Conservation (phyloP, 1,140 invertebrate genomes). For the Arion vulgaris region DNA sequence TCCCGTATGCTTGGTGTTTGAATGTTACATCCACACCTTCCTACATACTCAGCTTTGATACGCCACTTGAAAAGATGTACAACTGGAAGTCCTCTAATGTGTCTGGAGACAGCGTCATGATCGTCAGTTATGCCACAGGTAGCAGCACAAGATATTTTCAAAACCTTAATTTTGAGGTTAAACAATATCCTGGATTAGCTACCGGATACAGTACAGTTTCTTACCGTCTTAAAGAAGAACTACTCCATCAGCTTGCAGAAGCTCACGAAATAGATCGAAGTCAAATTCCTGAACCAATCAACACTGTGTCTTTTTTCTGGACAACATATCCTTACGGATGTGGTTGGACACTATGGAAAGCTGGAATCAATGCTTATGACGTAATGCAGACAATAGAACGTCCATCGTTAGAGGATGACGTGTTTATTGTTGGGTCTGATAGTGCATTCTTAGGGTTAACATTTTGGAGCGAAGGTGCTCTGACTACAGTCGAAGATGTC, state of each 20-base stretch:
- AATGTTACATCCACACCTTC: too few species aligned
- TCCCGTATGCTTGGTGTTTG: too few species aligned
- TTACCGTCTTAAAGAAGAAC: not conserved
- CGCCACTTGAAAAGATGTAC: not conserved
- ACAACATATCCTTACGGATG: not conserved
- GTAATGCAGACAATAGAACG: not conserved
- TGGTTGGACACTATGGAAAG: not conserved
- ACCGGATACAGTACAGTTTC: not conserved
- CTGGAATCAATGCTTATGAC: not conserved
- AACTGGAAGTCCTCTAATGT: slow-evolving; percentile 8
- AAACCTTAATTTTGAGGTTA: not conserved
- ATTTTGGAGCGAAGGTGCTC: not conserved
- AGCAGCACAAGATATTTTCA: not conserved
- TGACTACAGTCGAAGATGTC: not conserved
- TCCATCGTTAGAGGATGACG: slow-evolving; percentile 22
- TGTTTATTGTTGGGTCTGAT: slow-evolving; percentile 25
- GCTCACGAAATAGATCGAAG: not conserved
- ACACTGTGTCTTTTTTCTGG: slow-evolving; percentile 4
- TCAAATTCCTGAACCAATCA: slow-evolving; percentile 7
- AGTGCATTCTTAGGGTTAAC: not conserved
- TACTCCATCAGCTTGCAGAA: not conserved
- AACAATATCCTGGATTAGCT: not conserved
- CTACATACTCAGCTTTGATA: not conserved
- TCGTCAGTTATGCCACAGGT: not conserved
- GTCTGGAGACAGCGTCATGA: not conserved